These are phyloP conservation scores for Cordilura impudica DNA, from an alignment of 2,888 invertebrate species.

Conservation along the genomic window DNA sequence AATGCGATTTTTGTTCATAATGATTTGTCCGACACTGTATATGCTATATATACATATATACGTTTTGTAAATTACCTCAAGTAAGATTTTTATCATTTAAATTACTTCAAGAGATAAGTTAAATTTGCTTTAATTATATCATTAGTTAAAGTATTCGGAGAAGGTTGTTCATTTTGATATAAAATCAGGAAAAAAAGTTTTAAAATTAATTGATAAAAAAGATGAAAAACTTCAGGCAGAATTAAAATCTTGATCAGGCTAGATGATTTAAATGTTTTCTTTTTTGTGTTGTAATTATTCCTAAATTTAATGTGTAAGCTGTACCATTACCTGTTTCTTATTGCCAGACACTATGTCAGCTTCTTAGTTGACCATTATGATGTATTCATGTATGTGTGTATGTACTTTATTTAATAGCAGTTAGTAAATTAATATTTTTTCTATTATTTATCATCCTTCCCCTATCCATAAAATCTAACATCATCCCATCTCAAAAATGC, in stretches of 20 bases:
- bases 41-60: no score
- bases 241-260: no score
- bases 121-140: slow-evolving; percentile 48
- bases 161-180: not conserved
- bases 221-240: no score
- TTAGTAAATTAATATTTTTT: slow-evolving; percentile 42
- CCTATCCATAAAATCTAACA: not conserved
- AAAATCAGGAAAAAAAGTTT: not conserved
- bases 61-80: slow-evolving; percentile 44
- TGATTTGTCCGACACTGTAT: no score
- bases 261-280: no score
- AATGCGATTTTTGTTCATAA: no score
- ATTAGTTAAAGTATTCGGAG: slow-evolving; percentile 42
- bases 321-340: no score
- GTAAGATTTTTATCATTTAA: slow-evolving; percentile 48
- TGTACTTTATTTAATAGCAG: slow-evolving; percentile 16
- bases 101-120: slow-evolving; percentile 43
- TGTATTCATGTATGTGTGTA: not conserved
- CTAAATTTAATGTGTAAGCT: no score
- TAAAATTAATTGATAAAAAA: not conserved
- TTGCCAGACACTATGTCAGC: no score
- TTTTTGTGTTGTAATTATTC: no score
- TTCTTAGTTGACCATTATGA: no score
- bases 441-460: slow-evolving; percentile 30
- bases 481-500: slow-evolving; percentile 8